These are phyloP conservation scores for Thalassoma bifasciatum DNA, from an alignment of 2,113 vertebrate species.

Conservation along the genomic window DNA sequence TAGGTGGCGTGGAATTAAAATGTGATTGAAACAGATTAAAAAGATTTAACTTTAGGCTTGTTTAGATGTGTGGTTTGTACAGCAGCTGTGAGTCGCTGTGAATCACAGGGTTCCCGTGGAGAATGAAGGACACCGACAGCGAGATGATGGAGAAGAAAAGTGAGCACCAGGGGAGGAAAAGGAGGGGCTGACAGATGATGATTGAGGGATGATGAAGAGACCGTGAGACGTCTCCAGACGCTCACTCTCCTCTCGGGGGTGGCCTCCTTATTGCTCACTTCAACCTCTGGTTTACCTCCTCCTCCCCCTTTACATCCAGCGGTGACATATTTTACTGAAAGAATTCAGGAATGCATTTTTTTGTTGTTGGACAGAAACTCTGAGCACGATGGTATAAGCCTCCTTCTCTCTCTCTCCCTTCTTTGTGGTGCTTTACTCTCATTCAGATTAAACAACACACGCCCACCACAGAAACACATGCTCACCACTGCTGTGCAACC, in stretches of 20 bases:
- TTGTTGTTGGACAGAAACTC: conserved; percentile 27
- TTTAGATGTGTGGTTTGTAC: background rate
- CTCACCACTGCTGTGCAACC: conserved; percentile 31
- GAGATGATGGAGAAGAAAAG: conserved; percentile 22
- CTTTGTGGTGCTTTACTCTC: conserved; percentile 9
- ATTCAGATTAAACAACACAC: conserved; percentile 24
- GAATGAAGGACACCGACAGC: background rate
- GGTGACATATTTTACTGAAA: conserved; percentile 37
- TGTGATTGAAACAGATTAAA: no score
- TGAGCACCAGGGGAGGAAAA: background rate
- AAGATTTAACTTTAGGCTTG: no score
- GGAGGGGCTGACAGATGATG: conserved; percentile 44
- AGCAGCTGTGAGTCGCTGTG: background rate
- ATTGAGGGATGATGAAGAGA: conserved; percentile 50
- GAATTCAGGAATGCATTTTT: conserved; percentile 50
- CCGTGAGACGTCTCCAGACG: conserved; percentile 6
- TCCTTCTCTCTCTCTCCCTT: background rate
- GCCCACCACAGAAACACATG: conserved; percentile 49
- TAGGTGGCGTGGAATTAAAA: no score
- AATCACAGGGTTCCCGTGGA: conserved; percentile 9
- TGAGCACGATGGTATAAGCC: background rate
- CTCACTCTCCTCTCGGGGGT: conserved; percentile 57
- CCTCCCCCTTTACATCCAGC: conserved; percentile 1
- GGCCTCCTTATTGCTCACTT: conserved; percentile 33
- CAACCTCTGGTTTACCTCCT: conserved; percentile 61